phyloP scores from a whole-genome alignment of 2,113 vertebrate species.

The Gorsachius goisagi region DNA sequence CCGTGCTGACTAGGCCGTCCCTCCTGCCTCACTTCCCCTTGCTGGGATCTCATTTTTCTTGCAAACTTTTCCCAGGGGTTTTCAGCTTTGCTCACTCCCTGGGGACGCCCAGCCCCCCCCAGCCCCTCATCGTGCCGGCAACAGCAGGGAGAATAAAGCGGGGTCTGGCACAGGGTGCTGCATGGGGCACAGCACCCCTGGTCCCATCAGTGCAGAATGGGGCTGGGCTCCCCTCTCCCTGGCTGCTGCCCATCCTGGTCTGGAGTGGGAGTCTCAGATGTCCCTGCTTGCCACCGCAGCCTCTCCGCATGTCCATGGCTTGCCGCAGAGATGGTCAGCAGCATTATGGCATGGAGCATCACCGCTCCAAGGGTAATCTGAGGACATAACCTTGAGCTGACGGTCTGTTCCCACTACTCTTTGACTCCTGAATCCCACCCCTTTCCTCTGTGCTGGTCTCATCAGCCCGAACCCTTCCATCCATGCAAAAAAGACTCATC shows the following conservation, averaged over 20 bases:
- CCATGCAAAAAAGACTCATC: background rate
- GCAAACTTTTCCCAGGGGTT: background rate
- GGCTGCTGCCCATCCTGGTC: background rate
- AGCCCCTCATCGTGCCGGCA: accelerated
- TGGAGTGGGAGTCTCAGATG: background rate
- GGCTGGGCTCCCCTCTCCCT: background rate
- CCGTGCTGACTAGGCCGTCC: background rate
- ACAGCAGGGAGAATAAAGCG: background rate
- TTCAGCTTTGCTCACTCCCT: accelerated
- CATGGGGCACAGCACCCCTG: accelerated
- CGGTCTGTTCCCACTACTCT: accelerated
- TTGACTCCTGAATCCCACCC: background rate
- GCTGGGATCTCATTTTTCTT: background rate
- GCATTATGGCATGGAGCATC: background rate
- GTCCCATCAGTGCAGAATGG: background rate
- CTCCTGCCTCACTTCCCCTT: background rate
- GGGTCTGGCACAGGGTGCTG: background rate
- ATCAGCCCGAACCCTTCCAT: background rate
- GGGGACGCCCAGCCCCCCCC: background rate
- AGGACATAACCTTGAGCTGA: background rate
- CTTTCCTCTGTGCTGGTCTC: background rate
- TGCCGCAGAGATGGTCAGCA: accelerated
- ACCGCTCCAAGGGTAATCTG: accelerated
- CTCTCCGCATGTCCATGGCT: accelerated
- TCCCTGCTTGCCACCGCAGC: background rate